Conservation (phyloP, 2,888 invertebrate species). For the Agonopterix alstromeriana region DNA sequence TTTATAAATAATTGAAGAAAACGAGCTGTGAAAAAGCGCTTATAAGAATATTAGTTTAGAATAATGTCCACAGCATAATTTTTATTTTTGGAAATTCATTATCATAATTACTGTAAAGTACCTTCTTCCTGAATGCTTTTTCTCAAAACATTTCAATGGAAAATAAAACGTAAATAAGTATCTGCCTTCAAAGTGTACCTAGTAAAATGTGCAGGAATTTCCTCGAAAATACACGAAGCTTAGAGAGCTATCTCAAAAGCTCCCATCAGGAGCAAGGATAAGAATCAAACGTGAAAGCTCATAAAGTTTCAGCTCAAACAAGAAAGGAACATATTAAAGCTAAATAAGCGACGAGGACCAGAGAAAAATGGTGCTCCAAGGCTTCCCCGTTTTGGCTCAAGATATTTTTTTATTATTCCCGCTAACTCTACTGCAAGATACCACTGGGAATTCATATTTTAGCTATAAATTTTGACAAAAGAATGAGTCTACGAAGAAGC, state of each 20-base stretch:
- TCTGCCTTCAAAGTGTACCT: slow-evolving; percentile 1
- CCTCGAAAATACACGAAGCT: slow-evolving; percentile 16
- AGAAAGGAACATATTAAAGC: slow-evolving; percentile 21
- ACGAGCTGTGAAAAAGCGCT: background rate
- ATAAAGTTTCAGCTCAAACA: slow-evolving; percentile 23
- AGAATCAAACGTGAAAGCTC: slow-evolving; percentile 22
- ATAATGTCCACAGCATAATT: background rate
- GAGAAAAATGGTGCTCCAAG: slow-evolving; percentile 26
- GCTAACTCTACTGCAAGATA: slow-evolving; percentile 14
- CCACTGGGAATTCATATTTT: slow-evolving; percentile 20
- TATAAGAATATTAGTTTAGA: background rate
- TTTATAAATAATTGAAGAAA: background rate
- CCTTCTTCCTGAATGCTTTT: background rate
- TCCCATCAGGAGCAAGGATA: slow-evolving; percentile 18
- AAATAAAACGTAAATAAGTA: background rate
- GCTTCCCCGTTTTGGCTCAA: no score
- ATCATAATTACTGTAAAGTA: background rate
- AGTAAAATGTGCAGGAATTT: slow-evolving; percentile 9
- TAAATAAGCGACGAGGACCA: slow-evolving; percentile 25
- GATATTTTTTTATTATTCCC: slow-evolving; percentile 16
- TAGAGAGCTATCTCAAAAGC: slow-evolving; percentile 18
- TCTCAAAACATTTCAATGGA: background rate
- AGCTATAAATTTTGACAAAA: slow-evolving; percentile 15
- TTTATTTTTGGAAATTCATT: background rate
- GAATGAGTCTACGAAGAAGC: slow-evolving; percentile 4